A percentile compares a stretch with the other conserved stretches of the same genome.
These are phyloP conservation scores for Toxonevra muliebris DNA, from an alignment of 2,888 invertebrate genomes.

Conservation along the genomic window DNA sequence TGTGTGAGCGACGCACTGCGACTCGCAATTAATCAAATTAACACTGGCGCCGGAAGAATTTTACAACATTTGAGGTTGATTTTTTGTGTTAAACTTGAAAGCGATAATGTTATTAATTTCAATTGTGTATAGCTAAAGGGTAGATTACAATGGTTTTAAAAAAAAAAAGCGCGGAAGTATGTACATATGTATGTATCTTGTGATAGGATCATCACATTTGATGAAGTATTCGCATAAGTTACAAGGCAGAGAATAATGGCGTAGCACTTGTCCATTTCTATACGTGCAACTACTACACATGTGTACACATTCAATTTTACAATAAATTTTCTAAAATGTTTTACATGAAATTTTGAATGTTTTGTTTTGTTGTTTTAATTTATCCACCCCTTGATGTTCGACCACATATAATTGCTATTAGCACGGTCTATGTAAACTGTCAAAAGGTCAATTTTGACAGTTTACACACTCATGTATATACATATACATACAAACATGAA, in stretches of 20 bases:
- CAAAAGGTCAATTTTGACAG: conserved; percentile 18
- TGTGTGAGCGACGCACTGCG: neutral
- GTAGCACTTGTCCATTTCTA: neutral
- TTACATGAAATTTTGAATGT: neutral
- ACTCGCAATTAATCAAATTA: conserved; percentile 42
- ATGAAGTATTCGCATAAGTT: neutral
- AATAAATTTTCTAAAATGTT: neutral
- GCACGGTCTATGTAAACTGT: conserved; percentile 15
- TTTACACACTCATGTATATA: neutral
- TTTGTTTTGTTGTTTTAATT: neutral
- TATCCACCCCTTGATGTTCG: too few species aligned
- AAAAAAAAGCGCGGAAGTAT: neutral
- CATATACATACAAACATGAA: neutral
- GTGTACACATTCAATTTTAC: conserved; percentile 1
- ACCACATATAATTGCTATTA: conserved; percentile 17
- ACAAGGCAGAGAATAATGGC: neutral
- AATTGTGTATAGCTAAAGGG: neutral
- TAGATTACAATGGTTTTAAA: neutral
- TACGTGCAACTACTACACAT: neutral
- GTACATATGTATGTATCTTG: neutral
- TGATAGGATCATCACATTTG: conserved; percentile 9
- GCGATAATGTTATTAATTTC: neutral
- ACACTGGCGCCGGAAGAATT: conserved; percentile 27
- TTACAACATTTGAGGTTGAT: neutral
- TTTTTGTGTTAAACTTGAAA: neutral